Conservation (phyloP, 2,888 invertebrate species). For the Dasypolia templi region DNA sequence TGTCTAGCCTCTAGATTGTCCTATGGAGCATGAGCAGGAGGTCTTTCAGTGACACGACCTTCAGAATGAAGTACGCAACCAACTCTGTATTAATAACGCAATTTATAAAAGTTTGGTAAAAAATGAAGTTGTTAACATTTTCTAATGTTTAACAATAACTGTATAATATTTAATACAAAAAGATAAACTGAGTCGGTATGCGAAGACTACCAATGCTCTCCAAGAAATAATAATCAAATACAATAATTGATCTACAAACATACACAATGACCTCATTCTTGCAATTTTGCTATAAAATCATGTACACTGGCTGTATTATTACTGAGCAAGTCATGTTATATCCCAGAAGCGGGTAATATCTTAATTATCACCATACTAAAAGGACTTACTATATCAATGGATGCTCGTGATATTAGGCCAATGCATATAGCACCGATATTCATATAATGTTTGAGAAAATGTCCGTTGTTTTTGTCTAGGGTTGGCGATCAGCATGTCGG, state of each 20-base stretch:
- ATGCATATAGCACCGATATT: conserved; percentile 74
- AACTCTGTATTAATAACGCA: not conserved
- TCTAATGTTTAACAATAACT: not conserved
- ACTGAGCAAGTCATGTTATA: conserved; percentile 19
- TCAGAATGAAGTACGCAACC: not conserved
- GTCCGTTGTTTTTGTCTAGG: conserved; percentile 65
- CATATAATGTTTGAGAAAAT: conserved; percentile 76
- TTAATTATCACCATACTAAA: conserved; percentile 56
- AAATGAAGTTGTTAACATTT: conserved; percentile 5
- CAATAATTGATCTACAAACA: conserved; percentile 19
- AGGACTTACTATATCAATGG: conserved; percentile 56
- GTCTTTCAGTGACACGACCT: not conserved
- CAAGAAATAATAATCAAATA: conserved; percentile 42
- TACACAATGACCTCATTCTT: conserved; percentile 37
- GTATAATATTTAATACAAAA: conserved; percentile 14
- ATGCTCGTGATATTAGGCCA: conserved; percentile 43
- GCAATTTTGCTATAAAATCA: conserved; percentile 38
- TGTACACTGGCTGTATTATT: conserved; percentile 17
- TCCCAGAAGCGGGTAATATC: conserved; percentile 51
- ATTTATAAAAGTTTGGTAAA: not conserved
- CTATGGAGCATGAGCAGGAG: too few species aligned
- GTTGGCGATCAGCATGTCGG: conserved; percentile 35
- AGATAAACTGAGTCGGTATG: conserved; percentile 7
- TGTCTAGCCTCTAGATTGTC: too few species aligned
- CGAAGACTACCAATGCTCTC: conserved; percentile 24